phyloP scores from a whole-genome alignment of 2,888 invertebrate species.

The Fabriciana adippe region DNA sequence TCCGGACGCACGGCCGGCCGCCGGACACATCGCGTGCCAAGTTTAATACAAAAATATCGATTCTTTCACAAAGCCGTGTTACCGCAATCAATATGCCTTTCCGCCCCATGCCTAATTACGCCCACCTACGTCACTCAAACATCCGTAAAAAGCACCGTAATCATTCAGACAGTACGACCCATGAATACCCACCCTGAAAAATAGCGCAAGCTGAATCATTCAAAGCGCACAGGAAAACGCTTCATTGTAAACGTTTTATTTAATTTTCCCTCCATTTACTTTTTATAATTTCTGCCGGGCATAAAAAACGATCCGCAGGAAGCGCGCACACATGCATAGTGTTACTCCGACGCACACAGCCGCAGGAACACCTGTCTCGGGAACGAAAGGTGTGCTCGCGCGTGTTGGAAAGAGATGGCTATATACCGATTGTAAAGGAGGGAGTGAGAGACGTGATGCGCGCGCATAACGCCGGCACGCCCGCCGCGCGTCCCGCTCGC shows the following conservation, averaged over 20 bases:
- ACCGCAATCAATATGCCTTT: slow-evolving; percentile 82
- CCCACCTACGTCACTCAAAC: slow-evolving; percentile 78
- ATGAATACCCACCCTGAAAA: slow-evolving; percentile 70
- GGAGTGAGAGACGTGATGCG: slow-evolving; percentile 68
- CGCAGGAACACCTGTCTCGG: slow-evolving; percentile 79
- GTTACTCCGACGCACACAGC: slow-evolving; percentile 74
- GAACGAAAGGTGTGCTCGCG: slow-evolving; percentile 79
- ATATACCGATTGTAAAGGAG: slow-evolving; percentile 54
- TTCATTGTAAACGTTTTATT: slow-evolving; percentile 82
- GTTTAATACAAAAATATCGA: slow-evolving; percentile 81
- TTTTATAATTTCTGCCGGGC: slow-evolving; percentile 81
- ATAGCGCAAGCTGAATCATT: slow-evolving; percentile 78
- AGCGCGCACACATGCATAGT: slow-evolving; percentile 67
- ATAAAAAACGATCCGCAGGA: slow-evolving; percentile 82
- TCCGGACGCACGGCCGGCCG: slow-evolving; percentile 58
- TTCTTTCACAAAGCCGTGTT: slow-evolving; percentile 79
- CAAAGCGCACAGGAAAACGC: slow-evolving; percentile 81
- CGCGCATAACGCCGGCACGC: slow-evolving; percentile 75
- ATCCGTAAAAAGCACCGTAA: slow-evolving; percentile 72
- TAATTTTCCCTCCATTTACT: slow-evolving; percentile 82
- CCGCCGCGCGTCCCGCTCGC: slow-evolving; percentile 80
- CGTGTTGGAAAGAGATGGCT: slow-evolving; percentile 61
- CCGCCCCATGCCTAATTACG: slow-evolving; percentile 80
- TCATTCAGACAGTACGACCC: slow-evolving; percentile 57
- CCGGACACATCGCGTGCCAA: slow-evolving; percentile 80